Base-by-base conservation (phyloP, 2,797 vertebrate genomes). In the Coendou prehensilis region DNA sequence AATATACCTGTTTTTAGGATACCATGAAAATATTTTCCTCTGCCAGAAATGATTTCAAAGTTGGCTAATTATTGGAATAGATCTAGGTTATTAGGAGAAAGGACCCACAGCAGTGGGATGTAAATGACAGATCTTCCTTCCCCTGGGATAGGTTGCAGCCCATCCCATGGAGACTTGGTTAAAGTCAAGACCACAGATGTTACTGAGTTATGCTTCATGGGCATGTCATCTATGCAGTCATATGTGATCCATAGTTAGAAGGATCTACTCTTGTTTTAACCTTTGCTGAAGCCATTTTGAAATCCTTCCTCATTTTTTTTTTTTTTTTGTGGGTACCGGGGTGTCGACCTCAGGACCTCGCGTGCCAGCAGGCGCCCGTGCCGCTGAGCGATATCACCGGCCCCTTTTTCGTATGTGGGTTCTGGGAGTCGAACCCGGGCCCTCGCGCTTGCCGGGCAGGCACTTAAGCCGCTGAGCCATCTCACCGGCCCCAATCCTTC, bases 191-290 rank as follows among this genome's bases (percentile, higher is more conserved):
- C 6, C 30, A 37, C 6, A 45, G 54, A 3, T 90, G 30, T 67
- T 73, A 20, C 3, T 80, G n/a, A 87, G 10, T 37, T 67, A 54
- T 37, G 20, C n/a, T 89, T 93, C 20, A 13, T 22, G 64, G 28
- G 4, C 0, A 0, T 59, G 37, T 50, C 5, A 78, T 23, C 10
- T 30, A 7, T 41, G n/a, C 3, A 26, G 33, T 50, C 2, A 37
- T 20, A 54, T 5, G 30, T 6, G 33, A 45, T 9, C 47, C 15
- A 22, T 2, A 20, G 6, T 59, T 71, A 47, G 26, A 95, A 23
- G 23, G 26, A 2, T 37, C 4, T 33, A 37, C 17, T 28, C 1
- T 76, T 73, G 33, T 6, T 33, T 82, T 85, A 59, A 75, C 20
- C 22, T 83, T 59, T 73, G 1, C 30, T 59, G 26, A 50, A 41